These are phyloP conservation scores for Xanthia togata DNA, from an alignment of 2,888 invertebrate genomes.

Conservation along the genomic window DNA sequence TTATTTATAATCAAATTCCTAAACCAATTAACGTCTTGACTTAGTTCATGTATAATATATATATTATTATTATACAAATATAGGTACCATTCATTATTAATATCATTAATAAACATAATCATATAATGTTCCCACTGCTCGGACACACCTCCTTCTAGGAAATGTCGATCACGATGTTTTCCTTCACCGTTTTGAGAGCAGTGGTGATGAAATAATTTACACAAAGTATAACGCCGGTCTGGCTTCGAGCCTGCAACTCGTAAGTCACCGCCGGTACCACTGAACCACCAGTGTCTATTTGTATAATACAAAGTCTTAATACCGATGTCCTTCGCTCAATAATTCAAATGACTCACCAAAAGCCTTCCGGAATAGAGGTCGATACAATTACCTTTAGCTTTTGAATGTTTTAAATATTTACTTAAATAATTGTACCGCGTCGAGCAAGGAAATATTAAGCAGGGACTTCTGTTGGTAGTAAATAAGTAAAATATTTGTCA, in stretches of 20 bases:
- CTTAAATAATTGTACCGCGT: not conserved
- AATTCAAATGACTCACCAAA: conserved; percentile 3
- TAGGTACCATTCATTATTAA: too few relatives aligned
- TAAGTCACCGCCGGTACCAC: too few relatives aligned
- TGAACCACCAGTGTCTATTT: not conserved
- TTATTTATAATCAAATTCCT: conserved; percentile 7
- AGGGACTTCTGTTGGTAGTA: not conserved
- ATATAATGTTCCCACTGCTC: too few relatives aligned
- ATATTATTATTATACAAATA: too few relatives aligned
- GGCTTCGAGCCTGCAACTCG: too few relatives aligned
- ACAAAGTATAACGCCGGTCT: too few relatives aligned
- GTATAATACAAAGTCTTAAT: not conserved
- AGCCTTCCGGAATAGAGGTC: not conserved
- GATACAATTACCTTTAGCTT: conserved; percentile 10
- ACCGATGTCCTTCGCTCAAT: conserved; percentile 20
- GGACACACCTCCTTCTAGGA: too few relatives aligned
- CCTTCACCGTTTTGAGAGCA: too few relatives aligned
- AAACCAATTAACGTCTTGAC: conserved; percentile 5
- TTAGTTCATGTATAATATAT: not conserved
- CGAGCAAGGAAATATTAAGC: not conserved
- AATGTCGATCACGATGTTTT: too few relatives aligned
- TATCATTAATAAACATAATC: too few relatives aligned
- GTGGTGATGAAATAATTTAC: too few relatives aligned
- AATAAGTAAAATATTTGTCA: conserved; percentile 19
- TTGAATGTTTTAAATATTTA: not conserved